phyloP scores from a whole-genome alignment of 2,797 vertebrate species.

The Emydoidea blandingii region DNA sequence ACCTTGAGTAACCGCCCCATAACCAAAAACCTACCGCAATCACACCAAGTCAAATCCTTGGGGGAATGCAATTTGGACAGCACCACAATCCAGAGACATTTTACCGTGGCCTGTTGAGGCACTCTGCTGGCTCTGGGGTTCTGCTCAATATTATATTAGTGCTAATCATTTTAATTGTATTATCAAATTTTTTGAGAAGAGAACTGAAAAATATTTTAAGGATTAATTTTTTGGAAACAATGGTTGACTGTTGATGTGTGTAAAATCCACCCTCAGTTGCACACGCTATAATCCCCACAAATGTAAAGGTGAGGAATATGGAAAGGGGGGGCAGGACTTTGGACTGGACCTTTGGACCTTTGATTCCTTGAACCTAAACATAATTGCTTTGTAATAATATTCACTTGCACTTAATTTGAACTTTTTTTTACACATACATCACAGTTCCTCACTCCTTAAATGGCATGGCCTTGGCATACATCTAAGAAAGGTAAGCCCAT shows the following conservation, averaged over 20 bases:
- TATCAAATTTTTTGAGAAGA: not conserved
- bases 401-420: not conserved
- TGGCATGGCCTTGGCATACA: not conserved
- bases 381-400: accelerated
- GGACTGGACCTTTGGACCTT: accelerated
- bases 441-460: accelerated
- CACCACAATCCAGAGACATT: not conserved
- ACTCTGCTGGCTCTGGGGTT: not conserved
- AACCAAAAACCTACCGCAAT: not conserved
- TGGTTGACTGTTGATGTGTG: not conserved
- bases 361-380: not conserved
- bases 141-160: not conserved
- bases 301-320: not conserved
- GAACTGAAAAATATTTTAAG: not conserved
- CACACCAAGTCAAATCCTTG: not conserved
- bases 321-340: not conserved
- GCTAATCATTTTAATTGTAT: not conserved
- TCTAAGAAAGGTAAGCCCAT: not conserved
- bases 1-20: not conserved
- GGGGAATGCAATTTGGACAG: not conserved
- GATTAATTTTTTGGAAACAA: not conserved
- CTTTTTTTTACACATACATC: not conserved
- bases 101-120: not conserved
- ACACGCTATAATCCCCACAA: not conserved
- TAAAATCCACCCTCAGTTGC: not conserved